Evolutionary conservation across 2,113 vertebrate genomes (phyloP).

Genomic region (Phylloscopus whistleri): DNA sequence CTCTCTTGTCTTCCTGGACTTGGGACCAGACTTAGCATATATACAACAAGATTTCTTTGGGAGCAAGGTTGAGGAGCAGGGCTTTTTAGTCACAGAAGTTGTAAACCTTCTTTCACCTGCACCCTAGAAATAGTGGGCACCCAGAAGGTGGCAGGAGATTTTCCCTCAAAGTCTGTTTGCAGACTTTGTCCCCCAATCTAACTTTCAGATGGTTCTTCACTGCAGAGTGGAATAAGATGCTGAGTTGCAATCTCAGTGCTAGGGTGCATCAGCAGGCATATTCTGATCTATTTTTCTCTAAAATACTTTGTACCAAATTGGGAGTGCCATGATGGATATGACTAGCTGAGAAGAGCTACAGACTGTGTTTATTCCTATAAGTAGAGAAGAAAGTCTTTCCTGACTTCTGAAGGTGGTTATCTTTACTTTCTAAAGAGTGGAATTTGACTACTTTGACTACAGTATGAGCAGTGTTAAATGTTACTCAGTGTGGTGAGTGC

Average conservation of each 20-base stretch:
- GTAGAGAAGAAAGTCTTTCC: background rate
- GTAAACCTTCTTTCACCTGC: background rate
- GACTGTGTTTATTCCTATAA: background rate
- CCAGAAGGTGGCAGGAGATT: background rate
- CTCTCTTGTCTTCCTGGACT: background rate
- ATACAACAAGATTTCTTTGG: background rate
- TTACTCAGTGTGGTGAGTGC: background rate
- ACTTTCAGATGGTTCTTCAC: background rate
- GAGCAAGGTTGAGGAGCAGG: background rate
- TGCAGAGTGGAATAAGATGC: background rate
- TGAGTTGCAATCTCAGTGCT: background rate
- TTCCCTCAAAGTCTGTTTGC: background rate
- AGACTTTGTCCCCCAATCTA: background rate
- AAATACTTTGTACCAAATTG: background rate
- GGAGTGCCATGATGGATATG: background rate
- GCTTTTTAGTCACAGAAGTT: background rate
- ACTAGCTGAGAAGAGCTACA: background rate
- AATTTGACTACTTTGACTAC: background rate
- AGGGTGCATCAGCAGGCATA: background rate
- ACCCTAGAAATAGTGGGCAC: background rate
- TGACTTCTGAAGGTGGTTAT: background rate
- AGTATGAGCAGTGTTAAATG: background rate
- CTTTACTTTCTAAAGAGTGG: background rate
- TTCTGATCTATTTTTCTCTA: background rate
- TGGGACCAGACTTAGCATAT: background rate